Base-by-base conservation (phyloP, 2,113 vertebrate species). In the Archocentrus centrarchus region DNA sequence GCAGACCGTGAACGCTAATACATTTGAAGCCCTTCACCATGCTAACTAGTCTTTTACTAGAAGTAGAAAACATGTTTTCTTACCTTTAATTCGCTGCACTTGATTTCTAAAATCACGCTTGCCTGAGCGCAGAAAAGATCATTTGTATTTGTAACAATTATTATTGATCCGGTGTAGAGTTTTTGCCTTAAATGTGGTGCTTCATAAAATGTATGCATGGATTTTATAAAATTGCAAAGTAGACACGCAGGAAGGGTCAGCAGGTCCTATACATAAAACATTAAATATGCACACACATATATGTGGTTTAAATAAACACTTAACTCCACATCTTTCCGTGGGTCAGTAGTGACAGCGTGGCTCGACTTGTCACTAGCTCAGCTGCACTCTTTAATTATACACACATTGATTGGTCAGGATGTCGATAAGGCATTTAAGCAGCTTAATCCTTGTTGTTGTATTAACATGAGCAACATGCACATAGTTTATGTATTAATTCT, bases 351-450 rank as follows among this genome's bases (percentile, higher is more conserved):
- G 61, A 75, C 24, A 18, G 20, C 44, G 80, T 30, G 63, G 57
- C 60, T 80, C 3, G 80, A 70, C 79, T 82, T 78, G 87, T 91
- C 90, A 91, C 87, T 86, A 62, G 80, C 93, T 91, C 91, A 89
- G 85, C 80, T 76, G 50, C 86, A 79, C 85, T 84, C 86, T 89
- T 90, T 91, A 93, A 93, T 94, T 91, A 91, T 83, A 79, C 81
- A 47, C n/a, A 39, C 63, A 92, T 94, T 79, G 92, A 94, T 93
- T 86, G 82, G 80, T 11, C 27, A 1, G 47, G 47, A 62, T 55
- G 88, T 92, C 92, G 84, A 93, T 92, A 91, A 90, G 50, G 84
- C 85, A 83, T 91, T 93, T 89, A 87, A 92, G 89, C 84, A 37
- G 70, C 88, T 89, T 92, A 91, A 91, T 91, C 91, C 91, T 75